Evolutionary conservation across 2,113 vertebrate genomes (phyloP), one percentile per base, ranked within the genome.

Genomic region (human (Homo sapiens)): DNA sequence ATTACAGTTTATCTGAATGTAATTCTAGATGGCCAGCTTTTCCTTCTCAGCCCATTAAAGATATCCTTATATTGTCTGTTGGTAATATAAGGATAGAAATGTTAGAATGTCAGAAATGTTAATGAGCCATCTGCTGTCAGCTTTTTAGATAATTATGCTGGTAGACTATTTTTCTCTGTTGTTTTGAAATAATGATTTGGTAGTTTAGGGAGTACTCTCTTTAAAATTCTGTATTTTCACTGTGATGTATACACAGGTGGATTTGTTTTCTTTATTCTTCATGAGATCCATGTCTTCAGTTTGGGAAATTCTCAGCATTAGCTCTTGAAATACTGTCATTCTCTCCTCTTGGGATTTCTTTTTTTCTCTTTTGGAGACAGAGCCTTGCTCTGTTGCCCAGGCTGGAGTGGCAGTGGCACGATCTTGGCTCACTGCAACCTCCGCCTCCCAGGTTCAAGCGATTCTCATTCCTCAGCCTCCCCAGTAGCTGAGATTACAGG

Each of bases 221-320:
- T 59, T 76, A 68, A 94, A 59, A 50, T 87, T 88, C 38, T 72
- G 82, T 13, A 55, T 8, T 91, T 90, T 93, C 20, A 61, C 23
- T 66, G 17, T 68, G 18, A 75, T 87, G 17, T 91, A 30, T 76
- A 76, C 22, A 82, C 23, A 14, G 90, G 23, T 52, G 50, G 13
- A 50, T 93, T 95, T 70, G 11, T 86, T 95, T 90, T 90, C 55
- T 79, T 84, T 82, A 83, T 85, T 88, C 43, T 80, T 52, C 16
- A 48, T 91, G 14, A 73, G 16, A 66, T 83, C 55, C 8, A 38
- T 59, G 76, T 79, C 25, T 80, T 86, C 45, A 66, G 10, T 90
- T 89, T 87, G 30, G 81, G 68, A 78, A 78, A 93, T 76, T 91
- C 35, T 95, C 59, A 81, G 57, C 25, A 70, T 79, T 86, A 55